Percentiles rank a stretch among this genome's conserved stretches.
phyloP scores from a whole-genome alignment of 2,113 vertebrate species.

The Anser brachyrhynchus region DNA sequence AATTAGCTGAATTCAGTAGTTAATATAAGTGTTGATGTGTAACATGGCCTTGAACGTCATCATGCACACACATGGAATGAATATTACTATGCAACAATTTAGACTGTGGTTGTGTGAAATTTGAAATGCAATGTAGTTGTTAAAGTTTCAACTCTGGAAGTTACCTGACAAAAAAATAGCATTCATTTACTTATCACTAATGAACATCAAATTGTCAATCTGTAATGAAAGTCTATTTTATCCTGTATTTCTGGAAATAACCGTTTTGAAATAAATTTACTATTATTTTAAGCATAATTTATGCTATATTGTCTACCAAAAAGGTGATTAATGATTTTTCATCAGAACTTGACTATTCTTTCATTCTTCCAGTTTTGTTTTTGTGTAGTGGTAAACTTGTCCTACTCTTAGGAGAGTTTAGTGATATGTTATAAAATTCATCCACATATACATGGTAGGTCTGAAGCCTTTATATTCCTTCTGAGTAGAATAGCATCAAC shows the following conservation, averaged over 20 bases:
- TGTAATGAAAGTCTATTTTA: not conserved
- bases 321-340: not conserved
- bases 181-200: not conserved
- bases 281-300: not conserved
- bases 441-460: not conserved
- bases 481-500: not conserved
- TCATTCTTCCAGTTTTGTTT: not conserved
- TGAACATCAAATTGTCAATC: not conserved
- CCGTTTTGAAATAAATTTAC: not conserved
- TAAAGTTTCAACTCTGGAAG: not conserved
- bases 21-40: not conserved
- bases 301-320: not conserved
- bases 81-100: not conserved
- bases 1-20: not conserved
- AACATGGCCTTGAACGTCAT: not conserved
- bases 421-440: not conserved
- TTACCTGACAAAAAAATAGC: not conserved
- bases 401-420: not conserved
- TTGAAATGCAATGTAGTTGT: not conserved
- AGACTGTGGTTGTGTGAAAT: not conserved
- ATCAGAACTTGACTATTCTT: not conserved
- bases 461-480: not conserved
- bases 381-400: not conserved
- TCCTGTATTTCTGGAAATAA: not conserved
- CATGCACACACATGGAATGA: not conserved